Evolutionary conservation across 1,140 invertebrate species (phyloP).

Genomic region (Calliphora vicina): DNA sequence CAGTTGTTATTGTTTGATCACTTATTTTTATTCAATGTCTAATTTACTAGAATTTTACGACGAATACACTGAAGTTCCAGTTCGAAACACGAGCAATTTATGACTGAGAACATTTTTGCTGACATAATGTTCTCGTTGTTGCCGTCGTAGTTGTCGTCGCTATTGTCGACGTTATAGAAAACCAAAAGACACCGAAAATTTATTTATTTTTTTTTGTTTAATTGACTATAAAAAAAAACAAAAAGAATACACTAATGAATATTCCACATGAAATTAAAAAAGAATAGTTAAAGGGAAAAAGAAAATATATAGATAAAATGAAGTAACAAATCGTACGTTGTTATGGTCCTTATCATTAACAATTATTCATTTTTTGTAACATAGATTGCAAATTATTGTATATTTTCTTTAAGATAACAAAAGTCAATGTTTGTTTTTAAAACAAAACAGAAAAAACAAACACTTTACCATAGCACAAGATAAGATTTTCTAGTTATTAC

Average conservation of each 20-base stretch:
- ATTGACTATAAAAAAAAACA: neutral
- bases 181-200: neutral
- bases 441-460: neutral
- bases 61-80: constrained; percentile 13
- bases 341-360: neutral
- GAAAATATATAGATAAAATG: neutral
- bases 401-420: neutral
- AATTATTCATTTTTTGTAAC: neutral
- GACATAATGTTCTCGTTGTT: constrained; percentile 7
- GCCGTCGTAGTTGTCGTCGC: neutral
- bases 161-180: neutral
- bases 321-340: neutral
- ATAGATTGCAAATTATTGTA: neutral
- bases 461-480: neutral
- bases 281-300: neutral
- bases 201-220: neutral
- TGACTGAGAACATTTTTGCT: constrained; percentile 26
- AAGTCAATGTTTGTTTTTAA: neutral
- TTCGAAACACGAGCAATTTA: constrained; percentile 2
- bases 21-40: neutral
- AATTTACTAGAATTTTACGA: neutral
- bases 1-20: neutral
- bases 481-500: neutral
- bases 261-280: neutral
- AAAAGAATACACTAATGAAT: constrained; percentile 1